Base-by-base conservation (phyloP, 2,797 vertebrate species). In the Champsocephalus esox region DNA sequence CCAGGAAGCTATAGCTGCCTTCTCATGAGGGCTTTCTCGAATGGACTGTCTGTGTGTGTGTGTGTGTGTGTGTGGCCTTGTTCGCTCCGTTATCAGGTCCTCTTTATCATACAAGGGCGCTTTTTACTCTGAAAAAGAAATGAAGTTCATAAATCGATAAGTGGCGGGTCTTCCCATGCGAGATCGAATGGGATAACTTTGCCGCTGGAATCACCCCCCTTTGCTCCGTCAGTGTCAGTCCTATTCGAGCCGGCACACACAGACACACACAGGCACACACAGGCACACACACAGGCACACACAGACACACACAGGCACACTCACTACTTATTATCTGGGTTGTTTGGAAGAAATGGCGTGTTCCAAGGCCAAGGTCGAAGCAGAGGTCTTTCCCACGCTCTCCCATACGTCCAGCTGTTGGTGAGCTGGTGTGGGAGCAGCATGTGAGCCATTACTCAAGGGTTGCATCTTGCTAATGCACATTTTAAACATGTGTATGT, bases 121-220 rank as follows among this genome's bases (percentile, higher is more conserved):
- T 62, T 70, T 82, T 86, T 16, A 67, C 66, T 78, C 82, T 0
- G 75, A 87, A 86, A 85, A 87, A 82, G 56, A 85, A 89, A 91
- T 90, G 72, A 81, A 91, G 84, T 89, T 92, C 83, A 82, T 76
- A 88, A 89, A 90, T 89, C 89, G 87, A 91, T 89, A 92, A 86
- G 85, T 87, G 79, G 75, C 17, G 77, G 68, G 28, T 28, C 75
- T 57, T 88, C 66, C 81, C 83, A 70, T 6, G 77, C 80, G 89
- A 83, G 81, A 87, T 65, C 78, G 74, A 88, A 87, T 74, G 69
- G 78, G 84, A 86, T 66, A 77, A 75, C 66, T 86, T 81, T 79
- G 75, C 84, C 49, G 21, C 50, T 16, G 5, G 54, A 45, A 60
- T 67, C 65, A 73, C 65, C 13, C 43, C 38, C 49, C 50, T 72